phyloP scores from a whole-genome alignment of 2,113 vertebrate genomes.

The Bostrychus sinensis region DNA sequence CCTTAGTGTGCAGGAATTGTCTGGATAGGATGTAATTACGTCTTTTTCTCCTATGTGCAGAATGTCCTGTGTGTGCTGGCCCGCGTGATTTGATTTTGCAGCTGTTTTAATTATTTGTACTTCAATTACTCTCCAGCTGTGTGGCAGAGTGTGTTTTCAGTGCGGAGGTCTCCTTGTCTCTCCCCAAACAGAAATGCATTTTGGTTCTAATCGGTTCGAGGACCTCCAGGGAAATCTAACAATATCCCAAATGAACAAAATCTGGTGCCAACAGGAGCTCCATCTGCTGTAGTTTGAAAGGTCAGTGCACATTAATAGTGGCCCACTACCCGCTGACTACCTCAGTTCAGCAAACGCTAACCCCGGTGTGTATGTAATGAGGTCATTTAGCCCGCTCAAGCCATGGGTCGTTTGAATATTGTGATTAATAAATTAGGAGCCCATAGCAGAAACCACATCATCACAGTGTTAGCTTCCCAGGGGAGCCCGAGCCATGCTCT shows the following conservation, averaged over 20 bases:
- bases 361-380: conserved; percentile 47
- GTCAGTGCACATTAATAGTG: conserved; percentile 33
- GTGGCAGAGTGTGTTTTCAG: background rate
- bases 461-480: conserved; percentile 20
- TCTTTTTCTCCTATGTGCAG: conserved; percentile 1
- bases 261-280: conserved; percentile 35
- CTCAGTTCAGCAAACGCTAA: conserved; percentile 31
- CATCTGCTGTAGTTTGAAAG: conserved; percentile 40
- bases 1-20: background rate
- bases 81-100: conserved; percentile 37
- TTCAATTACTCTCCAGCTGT: conserved; percentile 52
- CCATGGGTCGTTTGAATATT: conserved; percentile 59
- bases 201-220: conserved; percentile 34
- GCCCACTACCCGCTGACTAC: conserved; percentile 21
- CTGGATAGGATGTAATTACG: conserved; percentile 3
- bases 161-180: conserved; percentile 10
- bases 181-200: conserved; percentile 22
- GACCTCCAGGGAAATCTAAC: conserved; percentile 32
- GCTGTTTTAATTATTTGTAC: conserved; percentile 51
- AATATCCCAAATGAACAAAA: conserved; percentile 29
- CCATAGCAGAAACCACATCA: conserved; percentile 28
- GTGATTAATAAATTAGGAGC: conserved; percentile 65
- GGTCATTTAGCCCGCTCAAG: conserved; percentile 54
- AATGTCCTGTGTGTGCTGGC: conserved; percentile 17
- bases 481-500: conserved; percentile 38